Evolutionary conservation across 2,113 vertebrate species (phyloP), one percentile per base, ranked within the genome.

Genomic region (Prunella himalayana): DNA sequence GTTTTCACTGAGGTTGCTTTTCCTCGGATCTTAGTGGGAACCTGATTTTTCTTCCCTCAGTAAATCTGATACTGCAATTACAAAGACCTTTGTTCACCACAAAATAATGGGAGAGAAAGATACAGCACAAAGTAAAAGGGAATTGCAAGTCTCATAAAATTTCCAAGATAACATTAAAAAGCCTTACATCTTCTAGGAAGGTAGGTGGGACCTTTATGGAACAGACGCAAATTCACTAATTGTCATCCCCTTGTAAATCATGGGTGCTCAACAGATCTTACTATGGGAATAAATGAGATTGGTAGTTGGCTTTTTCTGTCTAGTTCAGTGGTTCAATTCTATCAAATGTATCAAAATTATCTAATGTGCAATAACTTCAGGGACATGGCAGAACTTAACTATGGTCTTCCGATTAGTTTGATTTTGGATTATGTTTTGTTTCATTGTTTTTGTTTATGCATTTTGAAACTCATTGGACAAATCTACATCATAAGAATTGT

Each of bases 201-300:
- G 47, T 56, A 68, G 23, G 22, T 33, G 12, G 10, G 15, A 30
- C 13, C 11, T 65, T 86, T 56, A 71, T 6, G 7, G 19, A 24
- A 64, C 13, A 82, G 51, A 84, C 25, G 19, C 71, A 17, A 94
- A 81, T 47, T 92, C 39, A 33, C 44, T 59, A 77, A 45, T 30
- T 63, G 31, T 33, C n/a, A 89, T 27, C 33, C 13, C 80, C n/a
- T 45, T 73, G 59, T 57, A 82, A 83, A 76, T 76, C 71, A 86
- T 0, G 0, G 16, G 15, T 23, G 41, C 45, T 61, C 14, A 82
- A 71, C 12, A 44, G 9, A 64, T 22, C 27, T 92, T 5, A 1
- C 37, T 35, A 54, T 11, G 12, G 50, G 24, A 80, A 24, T 44
- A 17, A 84, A 63, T 41, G n/a, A 71, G 49, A 49, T 9, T 57